Evolutionary conservation across 92 coral and sea anemone genomes (phyloP).

Genomic region (Zoanthus sociatus): DNA sequence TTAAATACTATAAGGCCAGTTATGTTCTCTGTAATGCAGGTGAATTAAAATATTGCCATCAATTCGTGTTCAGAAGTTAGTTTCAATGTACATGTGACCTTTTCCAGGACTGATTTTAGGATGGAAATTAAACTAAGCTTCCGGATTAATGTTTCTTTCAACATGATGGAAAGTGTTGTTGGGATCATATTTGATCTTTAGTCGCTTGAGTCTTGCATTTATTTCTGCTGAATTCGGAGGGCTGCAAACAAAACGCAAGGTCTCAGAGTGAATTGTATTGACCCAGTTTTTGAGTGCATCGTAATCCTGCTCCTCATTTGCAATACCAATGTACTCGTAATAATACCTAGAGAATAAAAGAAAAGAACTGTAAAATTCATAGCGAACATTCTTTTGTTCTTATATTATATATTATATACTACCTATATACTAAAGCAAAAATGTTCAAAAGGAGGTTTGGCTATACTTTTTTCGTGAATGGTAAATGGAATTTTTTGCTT

Average conservation of each 20-base stretch:
- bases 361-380: too few relatives aligned
- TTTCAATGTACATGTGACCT: background rate
- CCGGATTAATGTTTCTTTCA: conserved; percentile 36
- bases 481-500: too few relatives aligned
- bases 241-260: conserved; percentile 15
- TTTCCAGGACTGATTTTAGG: background rate
- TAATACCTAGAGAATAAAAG: background rate
- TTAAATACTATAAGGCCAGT: too few relatives aligned
- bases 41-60: background rate
- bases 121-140: background rate
- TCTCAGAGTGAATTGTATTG: conserved; percentile 7
- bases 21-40: too few relatives aligned
- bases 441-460: too few relatives aligned
- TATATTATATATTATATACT: too few relatives aligned
- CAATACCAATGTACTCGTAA: conserved; percentile 46
- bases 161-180: conserved; percentile 32
- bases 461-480: too few relatives aligned
- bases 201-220: conserved; percentile 9
- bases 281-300: conserved; percentile 27
- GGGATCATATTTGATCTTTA: conserved; percentile 36
- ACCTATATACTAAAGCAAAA: too few relatives aligned
- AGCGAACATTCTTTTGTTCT: too few relatives aligned
- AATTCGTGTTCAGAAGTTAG: background rate
- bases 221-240: conserved; percentile 16
- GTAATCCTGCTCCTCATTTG: conserved; percentile 28